Percentiles rank a stretch among this genome's conserved stretches.
Evolutionary conservation across 2,113 vertebrate genomes (phyloP).

Genomic region (Cephalopholis sonnerati): DNA sequence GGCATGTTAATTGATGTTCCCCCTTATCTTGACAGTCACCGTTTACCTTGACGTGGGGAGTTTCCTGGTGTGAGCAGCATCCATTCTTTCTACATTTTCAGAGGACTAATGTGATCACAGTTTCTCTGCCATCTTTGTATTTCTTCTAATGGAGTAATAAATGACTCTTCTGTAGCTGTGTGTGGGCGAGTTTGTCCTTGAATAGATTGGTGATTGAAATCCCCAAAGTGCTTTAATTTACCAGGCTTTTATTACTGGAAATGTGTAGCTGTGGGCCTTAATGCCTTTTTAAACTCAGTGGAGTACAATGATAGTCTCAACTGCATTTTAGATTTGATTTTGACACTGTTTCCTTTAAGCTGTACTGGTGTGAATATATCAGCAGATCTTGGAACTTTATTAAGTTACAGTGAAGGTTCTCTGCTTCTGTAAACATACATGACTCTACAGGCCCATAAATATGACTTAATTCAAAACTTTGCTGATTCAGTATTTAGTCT

Average conservation of each 20-base stretch:
- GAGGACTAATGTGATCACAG: slow-evolving; percentile 63
- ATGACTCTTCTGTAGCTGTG: slow-evolving; percentile 72
- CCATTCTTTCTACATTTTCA: slow-evolving; percentile 62
- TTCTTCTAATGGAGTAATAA: slow-evolving; percentile 77
- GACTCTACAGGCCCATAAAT: neutral
- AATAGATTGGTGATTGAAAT: neutral
- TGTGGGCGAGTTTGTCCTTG: slow-evolving; percentile 61
- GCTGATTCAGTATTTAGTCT: neutral
- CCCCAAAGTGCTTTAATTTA: slow-evolving; percentile 31
- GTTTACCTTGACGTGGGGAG: slow-evolving; percentile 35
- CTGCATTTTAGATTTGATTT: neutral
- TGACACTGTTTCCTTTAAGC: neutral
- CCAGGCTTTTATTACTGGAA: slow-evolving; percentile 5
- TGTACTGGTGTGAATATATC: neutral
- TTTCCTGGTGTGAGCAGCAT: slow-evolving; percentile 40
- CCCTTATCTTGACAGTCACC: slow-evolving; percentile 19
- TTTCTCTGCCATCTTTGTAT: slow-evolving; percentile 77
- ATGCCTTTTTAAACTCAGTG: neutral
- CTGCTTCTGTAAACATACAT: neutral
- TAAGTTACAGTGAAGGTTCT: neutral
- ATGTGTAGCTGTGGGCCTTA: neutral
- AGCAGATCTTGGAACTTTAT: neutral
- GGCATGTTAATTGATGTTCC: slow-evolving; percentile 10
- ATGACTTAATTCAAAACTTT: neutral
- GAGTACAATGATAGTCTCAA: neutral